Conservation (phyloP, 2,113 vertebrate genomes). For the Erythrolamprus reginae region DNA sequence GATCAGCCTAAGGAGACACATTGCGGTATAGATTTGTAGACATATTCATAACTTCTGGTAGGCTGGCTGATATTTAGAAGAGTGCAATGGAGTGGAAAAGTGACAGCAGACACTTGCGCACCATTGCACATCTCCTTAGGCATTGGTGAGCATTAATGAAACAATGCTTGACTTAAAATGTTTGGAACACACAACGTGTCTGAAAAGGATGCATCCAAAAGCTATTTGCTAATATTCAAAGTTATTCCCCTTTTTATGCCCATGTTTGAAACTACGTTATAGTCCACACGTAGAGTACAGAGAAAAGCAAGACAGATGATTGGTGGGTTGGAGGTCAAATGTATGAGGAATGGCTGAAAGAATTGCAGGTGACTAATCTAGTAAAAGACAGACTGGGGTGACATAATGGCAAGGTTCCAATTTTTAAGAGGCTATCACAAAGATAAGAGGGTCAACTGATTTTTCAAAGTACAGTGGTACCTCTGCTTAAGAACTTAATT, state of each 20-base stretch:
- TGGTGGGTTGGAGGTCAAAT: neutral
- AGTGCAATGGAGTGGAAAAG: neutral
- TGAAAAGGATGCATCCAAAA: neutral
- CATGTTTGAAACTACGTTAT: neutral
- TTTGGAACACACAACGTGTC: neutral
- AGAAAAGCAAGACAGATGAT: neutral
- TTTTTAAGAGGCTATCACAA: neutral
- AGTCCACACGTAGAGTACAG: neutral
- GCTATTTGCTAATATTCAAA: neutral
- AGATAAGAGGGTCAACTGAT: neutral
- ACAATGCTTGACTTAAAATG: conserved; percentile 3
- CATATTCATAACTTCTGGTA: neutral
- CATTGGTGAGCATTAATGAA: neutral
- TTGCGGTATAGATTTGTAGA: neutral
- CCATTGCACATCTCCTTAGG: neutral
- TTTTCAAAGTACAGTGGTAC: too few relatives aligned
- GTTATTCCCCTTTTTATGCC: neutral
- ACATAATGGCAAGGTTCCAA: neutral
- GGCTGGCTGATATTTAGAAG: conserved; percentile 14
- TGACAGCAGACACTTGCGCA: neutral
- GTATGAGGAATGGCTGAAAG: neutral
- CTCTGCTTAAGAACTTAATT: too few relatives aligned
- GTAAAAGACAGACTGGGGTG: neutral
- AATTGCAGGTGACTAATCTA: neutral
- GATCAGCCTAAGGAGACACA: neutral